Evolutionary conservation across 2,113 vertebrate genomes (phyloP).

Genomic region (Ginglymostoma cirratum): DNA sequence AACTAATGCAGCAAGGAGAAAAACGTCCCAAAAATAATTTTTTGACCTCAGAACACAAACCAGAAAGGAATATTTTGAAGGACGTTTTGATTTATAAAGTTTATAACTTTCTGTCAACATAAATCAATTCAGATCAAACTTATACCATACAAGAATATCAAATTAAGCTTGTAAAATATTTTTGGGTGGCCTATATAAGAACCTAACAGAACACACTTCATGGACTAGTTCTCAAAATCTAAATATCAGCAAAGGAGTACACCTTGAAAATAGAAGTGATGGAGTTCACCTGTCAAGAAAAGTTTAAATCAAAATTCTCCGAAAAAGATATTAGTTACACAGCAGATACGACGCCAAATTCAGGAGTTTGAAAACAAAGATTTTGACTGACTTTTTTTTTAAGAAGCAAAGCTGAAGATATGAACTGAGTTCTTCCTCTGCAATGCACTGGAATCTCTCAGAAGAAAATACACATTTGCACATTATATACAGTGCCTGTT

Average conservation of each 20-base stretch:
- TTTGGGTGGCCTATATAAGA: background rate
- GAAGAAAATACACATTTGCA: background rate
- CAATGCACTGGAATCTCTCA: background rate
- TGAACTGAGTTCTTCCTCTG: background rate
- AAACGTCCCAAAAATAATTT: background rate
- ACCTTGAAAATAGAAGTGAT: background rate
- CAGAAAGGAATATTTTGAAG: background rate
- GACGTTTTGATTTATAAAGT: background rate
- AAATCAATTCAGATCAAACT: background rate
- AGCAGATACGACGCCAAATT: background rate
- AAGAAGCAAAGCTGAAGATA: background rate
- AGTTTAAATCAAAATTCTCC: background rate
- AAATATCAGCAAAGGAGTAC: background rate
- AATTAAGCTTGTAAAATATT: background rate
- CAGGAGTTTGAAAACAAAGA: background rate
- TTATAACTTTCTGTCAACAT: background rate
- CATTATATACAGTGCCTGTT: background rate
- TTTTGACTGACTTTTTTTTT: background rate
- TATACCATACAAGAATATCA: background rate
- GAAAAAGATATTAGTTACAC: background rate
- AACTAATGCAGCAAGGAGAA: background rate
- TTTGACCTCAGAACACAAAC: background rate
- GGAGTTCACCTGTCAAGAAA: background rate
- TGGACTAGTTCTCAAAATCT: background rate
- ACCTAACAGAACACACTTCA: background rate